Evolutionary conservation across 2,113 vertebrate genomes (phyloP).

Genomic region (Grammomys surdaster): DNA sequence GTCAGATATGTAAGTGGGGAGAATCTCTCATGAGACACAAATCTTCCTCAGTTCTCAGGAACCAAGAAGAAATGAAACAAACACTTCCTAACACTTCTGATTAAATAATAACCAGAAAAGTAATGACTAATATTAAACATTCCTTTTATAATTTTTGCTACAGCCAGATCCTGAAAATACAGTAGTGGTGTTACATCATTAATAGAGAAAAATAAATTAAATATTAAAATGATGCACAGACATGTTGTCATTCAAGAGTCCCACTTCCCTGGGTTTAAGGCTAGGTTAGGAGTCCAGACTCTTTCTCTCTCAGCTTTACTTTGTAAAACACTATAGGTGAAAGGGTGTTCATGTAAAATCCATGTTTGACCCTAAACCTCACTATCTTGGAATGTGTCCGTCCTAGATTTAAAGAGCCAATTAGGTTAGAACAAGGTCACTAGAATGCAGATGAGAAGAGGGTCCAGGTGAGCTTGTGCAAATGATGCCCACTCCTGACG

Average conservation of each 20-base stretch:
- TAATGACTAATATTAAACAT: neutral
- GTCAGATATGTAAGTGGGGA: neutral
- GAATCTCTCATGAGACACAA: neutral
- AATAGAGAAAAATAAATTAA: neutral
- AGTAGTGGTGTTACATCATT: neutral
- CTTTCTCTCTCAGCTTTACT: neutral
- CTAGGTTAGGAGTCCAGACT: neutral
- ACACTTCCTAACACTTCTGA: neutral
- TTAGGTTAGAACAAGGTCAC: neutral
- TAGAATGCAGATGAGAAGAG: neutral
- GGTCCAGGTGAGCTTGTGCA: fast-evolving
- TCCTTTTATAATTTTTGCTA: neutral
- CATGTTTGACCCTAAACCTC: neutral
- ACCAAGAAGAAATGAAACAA: constrained; percentile 2
- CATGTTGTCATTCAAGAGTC: neutral
- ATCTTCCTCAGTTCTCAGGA: neutral
- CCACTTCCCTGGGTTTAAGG: neutral
- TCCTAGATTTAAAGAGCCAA: neutral
- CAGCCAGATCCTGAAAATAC: neutral
- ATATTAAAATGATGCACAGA: neutral
- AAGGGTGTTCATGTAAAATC: neutral
- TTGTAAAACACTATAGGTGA: no score
- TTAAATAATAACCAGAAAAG: neutral
- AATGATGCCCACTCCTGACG: neutral
- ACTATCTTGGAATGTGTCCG: neutral